Base-by-base conservation (phyloP, 2,797 vertebrate genomes). In the Tauraco hartlaubi region DNA sequence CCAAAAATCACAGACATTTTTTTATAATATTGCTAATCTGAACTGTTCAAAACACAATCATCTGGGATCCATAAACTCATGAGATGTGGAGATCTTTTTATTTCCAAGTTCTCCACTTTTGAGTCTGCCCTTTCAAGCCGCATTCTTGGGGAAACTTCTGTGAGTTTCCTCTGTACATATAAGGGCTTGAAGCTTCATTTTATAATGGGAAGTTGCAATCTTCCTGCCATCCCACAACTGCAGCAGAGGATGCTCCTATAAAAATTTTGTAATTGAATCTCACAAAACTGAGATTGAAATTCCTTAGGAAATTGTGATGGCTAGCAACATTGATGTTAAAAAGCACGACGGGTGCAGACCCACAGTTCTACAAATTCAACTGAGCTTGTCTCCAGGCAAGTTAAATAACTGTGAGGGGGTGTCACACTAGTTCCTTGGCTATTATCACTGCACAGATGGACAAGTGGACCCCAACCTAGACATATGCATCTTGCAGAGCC, bases 401-500 rank as follows among this genome's bases (percentile, higher is more conserved):
- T 39, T 21, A 11, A 64, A 25, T 15, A 72, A 6, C 25, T 26
- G 23, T 3, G 26, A 54, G 18, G 19, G 13, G 11, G 52, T 9
- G 18, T 4, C 44, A 49, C 15, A 4, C 29, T 29, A 49, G 49
- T 25, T 15, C 43, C 39, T 33, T 29, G 39, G 49, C 33, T 48
- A 23, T 4, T 9, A 16, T 1, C 41, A 5, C 51, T 20, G 29
- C 66, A 22, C 37, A 49, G 35, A 35, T 39, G 69, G 59, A 49
- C 7, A 39, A 68, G 48, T 2, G 2, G 18, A 82, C 13, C 20
- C 69, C 52, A 58, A 9, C 29, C 12, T 11, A 9, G 17, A 25
- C 37, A 19, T 14, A 35, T 3, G 0, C 15, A 26, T 3, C 33
- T 35, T 3, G 5, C 9, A 22, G 18, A 31, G 54, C 0, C 12